Conservation (phyloP, 2,113 vertebrate species). For the Neotoma lepida region DNA sequence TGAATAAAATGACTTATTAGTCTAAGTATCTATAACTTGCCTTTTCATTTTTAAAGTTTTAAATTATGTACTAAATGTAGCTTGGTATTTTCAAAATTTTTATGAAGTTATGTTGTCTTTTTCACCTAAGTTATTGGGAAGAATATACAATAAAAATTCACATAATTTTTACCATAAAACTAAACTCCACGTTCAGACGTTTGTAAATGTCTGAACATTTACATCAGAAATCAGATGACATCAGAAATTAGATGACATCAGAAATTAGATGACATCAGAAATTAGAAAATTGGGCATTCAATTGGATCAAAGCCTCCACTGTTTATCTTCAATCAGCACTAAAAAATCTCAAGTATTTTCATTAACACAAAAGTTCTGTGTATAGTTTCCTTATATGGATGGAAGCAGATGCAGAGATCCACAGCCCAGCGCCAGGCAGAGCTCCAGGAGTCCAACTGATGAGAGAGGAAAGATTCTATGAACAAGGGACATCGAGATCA, state of each 20-base stretch:
- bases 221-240: too few relatives aligned
- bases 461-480: too few relatives aligned
- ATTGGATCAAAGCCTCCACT: not conserved
- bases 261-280: too few relatives aligned
- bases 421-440: too few relatives aligned
- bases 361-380: not conserved
- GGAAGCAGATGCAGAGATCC: too few relatives aligned
- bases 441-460: too few relatives aligned
- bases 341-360: not conserved
- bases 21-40: not conserved
- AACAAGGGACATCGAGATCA: too few relatives aligned
- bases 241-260: too few relatives aligned
- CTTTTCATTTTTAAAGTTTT: not conserved
- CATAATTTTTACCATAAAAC: not conserved
- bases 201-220: too few relatives aligned
- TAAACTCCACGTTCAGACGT: not conserved
- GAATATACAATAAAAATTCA: not conserved
- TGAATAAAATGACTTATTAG: not conserved
- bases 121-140: not conserved
- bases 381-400: too few relatives aligned
- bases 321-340: too few relatives aligned
- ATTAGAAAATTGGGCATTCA: not conserved
- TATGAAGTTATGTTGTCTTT: not conserved
- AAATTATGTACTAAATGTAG: too few relatives aligned
- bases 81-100: not conserved